Percentiles rank a stretch among this genome's conserved stretches.
Conservation (phyloP, 2,797 vertebrate species). For the Enteromius treurensis region DNA sequence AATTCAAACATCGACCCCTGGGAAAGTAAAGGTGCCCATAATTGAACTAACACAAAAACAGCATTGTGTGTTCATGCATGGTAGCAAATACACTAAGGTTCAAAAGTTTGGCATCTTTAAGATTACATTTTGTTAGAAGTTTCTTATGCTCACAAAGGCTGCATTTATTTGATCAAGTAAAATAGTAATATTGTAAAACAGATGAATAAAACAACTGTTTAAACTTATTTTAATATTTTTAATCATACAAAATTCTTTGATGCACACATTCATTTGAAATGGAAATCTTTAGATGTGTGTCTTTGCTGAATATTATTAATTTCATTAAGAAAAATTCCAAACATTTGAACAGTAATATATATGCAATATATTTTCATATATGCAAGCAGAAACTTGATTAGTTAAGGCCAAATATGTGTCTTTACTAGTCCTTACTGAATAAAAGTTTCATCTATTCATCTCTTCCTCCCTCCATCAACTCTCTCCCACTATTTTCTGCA, state of each 20-base stretch:
- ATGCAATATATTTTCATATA: background rate
- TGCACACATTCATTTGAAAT: background rate
- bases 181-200: background rate
- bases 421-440: background rate
- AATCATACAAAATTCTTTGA: background rate
- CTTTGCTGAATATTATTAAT: background rate
- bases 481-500: conserved; percentile 1
- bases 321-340: background rate
- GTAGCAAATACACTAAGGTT: background rate
- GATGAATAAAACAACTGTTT: background rate
- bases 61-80: conserved; percentile 10
- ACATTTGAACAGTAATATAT: background rate
- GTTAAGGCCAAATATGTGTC: background rate
- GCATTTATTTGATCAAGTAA: background rate
- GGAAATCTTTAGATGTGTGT: background rate
- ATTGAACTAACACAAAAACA: background rate
- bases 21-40: background rate
- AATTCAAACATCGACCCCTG: background rate
- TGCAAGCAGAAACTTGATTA: background rate
- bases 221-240: background rate
- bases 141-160: background rate
- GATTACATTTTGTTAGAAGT: background rate
- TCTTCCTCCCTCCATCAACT: background rate
- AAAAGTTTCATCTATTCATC: background rate
- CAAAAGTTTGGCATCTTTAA: background rate